Conservation (phyloP, 2,113 vertebrate genomes). For the Sinosuthora webbiana region DNA sequence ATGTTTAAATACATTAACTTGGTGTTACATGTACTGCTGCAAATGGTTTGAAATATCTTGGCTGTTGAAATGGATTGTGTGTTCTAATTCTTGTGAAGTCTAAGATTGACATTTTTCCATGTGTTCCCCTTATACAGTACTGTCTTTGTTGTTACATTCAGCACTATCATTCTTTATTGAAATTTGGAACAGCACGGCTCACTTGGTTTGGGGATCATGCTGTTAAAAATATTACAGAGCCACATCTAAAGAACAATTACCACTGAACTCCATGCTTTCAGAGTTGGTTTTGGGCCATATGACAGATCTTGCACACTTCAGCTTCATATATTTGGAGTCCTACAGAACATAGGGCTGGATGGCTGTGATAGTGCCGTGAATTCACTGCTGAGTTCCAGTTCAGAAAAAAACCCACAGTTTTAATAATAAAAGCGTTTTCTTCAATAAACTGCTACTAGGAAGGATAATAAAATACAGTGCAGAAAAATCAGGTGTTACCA, state of each 20-base stretch:
- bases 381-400: background rate
- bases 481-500: background rate
- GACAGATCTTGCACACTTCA: background rate
- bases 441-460: background rate
- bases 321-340: background rate
- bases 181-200: background rate
- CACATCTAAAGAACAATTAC: background rate
- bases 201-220: background rate
- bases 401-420: background rate
- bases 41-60: background rate
- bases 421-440: background rate
- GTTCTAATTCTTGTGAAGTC: background rate
- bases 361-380: background rate
- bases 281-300: background rate
- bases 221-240: slow-evolving; percentile 23
- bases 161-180: background rate
- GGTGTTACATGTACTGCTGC: background rate
- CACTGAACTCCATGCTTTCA: background rate
- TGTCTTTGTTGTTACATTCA: background rate
- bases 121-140: background rate
- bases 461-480: background rate
- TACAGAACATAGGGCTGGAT: background rate
- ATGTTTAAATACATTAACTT: background rate
- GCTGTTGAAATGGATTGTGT: background rate
- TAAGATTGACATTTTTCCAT: background rate